Base-by-base conservation (phyloP, 2,888 invertebrate genomes). In the Trissonchulus latispiculum region DNA sequence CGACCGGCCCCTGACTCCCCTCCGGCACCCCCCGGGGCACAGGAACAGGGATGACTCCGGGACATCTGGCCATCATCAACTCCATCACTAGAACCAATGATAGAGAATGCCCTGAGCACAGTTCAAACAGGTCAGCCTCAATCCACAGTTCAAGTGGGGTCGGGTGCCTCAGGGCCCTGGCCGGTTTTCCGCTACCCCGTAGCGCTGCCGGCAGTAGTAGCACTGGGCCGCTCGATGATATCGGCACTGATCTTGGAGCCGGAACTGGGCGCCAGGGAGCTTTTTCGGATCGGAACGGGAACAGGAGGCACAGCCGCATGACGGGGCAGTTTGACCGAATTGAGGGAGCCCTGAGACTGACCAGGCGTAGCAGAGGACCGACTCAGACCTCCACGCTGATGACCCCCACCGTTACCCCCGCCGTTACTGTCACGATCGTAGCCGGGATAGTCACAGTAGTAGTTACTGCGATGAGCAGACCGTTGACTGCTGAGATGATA, bases 1-100 rank as follows among this genome's bases (percentile, higher is more conserved):
- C 80, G 79, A 73, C 80, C 78, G 48, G 48, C 8, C 74, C 83
- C 84, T n/a, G 78, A 86, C 64, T 3, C 28, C 28, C 29, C 64
- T n/a, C 64, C 64, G 64, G 15, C 72, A 48, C 1, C 66, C 35
- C n/a, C 35, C 36, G 87, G 85, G 33, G 85, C 87, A 85, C 92
- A 92, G 76, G 90, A 89, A 86, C 93, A 95, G 8, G 93, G 93
- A n/a, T 3, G 64, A 29, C 15, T 8, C 8, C 28, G n/a, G 64
- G 18, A 28, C 70, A 28, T 36, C 72, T 2, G 33, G 70, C 32
- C 81, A 80, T 75, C 80, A 82, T 79, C 94, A 93, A 0, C 92
- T 93, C 82, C 94, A 94, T 1, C 91, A 88, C 84, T 93, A 93
- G 89, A 92, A 90, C 84, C 95, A 95, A 86, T 95, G 94, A 86